Base-by-base conservation (phyloP, 2,797 vertebrate genomes). In the Oreonectes daqikongensis region DNA sequence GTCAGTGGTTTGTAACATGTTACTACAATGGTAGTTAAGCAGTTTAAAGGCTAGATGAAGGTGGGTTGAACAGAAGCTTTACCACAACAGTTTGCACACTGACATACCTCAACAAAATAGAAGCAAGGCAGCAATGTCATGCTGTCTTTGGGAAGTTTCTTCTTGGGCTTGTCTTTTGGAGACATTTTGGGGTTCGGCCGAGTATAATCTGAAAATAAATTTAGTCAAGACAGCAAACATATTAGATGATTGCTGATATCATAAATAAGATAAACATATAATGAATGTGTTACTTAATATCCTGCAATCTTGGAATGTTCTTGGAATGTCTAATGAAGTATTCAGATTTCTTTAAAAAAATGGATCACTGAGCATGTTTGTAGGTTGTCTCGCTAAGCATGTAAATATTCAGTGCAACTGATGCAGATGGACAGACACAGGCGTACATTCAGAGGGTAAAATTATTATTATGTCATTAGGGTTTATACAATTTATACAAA, bases 81-180 rank as follows among this genome's bases (percentile, higher is more conserved):
- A 38, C 17, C 22, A 65, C 18, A 53, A 55, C 18, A 75, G 64
- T 17, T 65, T 2, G 30, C 67, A 59, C 20, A 60, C 18, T 40
- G 42, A 60, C 9, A n/a, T 81, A 93, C 93, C 93, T 95, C 94
- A 70, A 95, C 96, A 83, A 97, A 98, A 88, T 98, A 97, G 92
- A 98, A 97, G 85, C 96, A 97, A 0, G 96, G 96, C 82, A 97
- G 92, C 44, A 97, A 92, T 0, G 95, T 96, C 91, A 97, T 94
- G 91, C 96, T 97, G 92, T 97, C 94, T 89, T 96, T 96, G 4
- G 94, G 94, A 1, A 82, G 90, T 6, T 93, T 94, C 85, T 90
- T 88, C 91, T 95, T 97, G 81, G 89, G 86, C 83, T 93, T 93
- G 86, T 94, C 95, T 90, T 96, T 96, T 57, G 94, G 79, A 3